Evolutionary conservation across 2,888 invertebrate species (phyloP), one percentile per base, ranked within the genome.

Genomic region (Lamellibrachia columna): DNA sequence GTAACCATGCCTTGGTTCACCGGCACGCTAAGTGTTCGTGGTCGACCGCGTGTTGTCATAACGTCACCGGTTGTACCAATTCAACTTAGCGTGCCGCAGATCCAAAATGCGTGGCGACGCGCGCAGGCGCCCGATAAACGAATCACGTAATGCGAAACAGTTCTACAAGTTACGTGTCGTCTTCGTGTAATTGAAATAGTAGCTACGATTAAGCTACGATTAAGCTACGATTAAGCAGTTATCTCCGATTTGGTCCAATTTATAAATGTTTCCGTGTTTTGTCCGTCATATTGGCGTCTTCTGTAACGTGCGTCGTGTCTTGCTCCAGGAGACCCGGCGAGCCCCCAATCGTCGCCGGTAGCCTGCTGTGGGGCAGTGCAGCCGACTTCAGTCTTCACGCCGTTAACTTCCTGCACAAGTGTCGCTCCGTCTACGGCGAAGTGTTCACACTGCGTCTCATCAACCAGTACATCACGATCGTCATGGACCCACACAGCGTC

Each of bases 401-500:
- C 40, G 96, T 96, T 6, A 94, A 94, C 6, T 96, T 96, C 93
- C 95, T 96, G n/a, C 96, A 95, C 93, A 93, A 94, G 22, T 94
- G 95, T 52, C 95, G 94, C 92, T 94, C 95, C 90, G 94, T 94
- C 58, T 95, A 95, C 92, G 96, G 96, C 53, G 95, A 96, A 92
- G 95, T 96, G 92, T 96, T 96, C 94, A 96, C 96, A 11, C 95
- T 96, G 91, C 95, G 96, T 0, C 95, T 96, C 28, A 93, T 96
- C 75, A 95, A 96, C 94, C 96, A 96, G 93, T 94, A 95, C 94
- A 94, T 96, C 90, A 96, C 96, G 52, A 95, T 96, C 93, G 94
- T 96, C 53, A 95, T 95, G 94, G 96, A 96, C 93, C 96, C 96
- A 7, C 96, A 96, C 94, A 94, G 95, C 52, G 96, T 95, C 93